Conservation (phyloP, 2,888 invertebrate species). For the Zaprionus obscuricornis region DNA sequence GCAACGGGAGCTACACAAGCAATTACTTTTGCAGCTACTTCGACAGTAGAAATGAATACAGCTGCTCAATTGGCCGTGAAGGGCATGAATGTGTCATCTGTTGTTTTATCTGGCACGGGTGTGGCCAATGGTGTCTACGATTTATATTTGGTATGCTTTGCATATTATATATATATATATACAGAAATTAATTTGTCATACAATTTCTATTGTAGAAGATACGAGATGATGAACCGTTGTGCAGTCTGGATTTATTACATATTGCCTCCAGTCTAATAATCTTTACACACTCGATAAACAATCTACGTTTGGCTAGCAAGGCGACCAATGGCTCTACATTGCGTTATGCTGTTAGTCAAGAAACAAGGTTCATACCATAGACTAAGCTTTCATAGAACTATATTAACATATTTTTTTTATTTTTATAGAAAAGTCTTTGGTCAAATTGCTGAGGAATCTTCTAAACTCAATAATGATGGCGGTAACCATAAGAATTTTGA, state of each 20-base stretch:
- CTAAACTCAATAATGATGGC: too few species aligned
- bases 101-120: slow-evolving; percentile 78
- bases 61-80: slow-evolving; percentile 70
- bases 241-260: too few species aligned
- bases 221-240: too few species aligned
- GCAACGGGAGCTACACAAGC: slow-evolving; percentile 74
- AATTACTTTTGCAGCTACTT: slow-evolving; percentile 61
- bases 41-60: slow-evolving; percentile 71
- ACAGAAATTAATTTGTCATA: neutral
- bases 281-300: too few species aligned
- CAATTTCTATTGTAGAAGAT: neutral
- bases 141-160: slow-evolving; percentile 75
- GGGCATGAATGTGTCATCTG: slow-evolving; percentile 79
- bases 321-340: too few species aligned
- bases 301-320: too few species aligned
- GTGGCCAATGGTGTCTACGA: slow-evolving; percentile 75
- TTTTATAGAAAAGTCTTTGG: slow-evolving; percentile 38
- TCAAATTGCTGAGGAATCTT: slow-evolving; percentile 46
- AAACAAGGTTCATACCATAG: neutral
- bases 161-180: too few species aligned
- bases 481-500: too few species aligned
- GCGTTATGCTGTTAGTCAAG: too few species aligned
- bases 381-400: fast-evolving
- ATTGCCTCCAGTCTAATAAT: too few species aligned
- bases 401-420: fast-evolving